Evolutionary conservation across 2,113 vertebrate species (phyloP).

Genomic region (Megatriorchis doriae): DNA sequence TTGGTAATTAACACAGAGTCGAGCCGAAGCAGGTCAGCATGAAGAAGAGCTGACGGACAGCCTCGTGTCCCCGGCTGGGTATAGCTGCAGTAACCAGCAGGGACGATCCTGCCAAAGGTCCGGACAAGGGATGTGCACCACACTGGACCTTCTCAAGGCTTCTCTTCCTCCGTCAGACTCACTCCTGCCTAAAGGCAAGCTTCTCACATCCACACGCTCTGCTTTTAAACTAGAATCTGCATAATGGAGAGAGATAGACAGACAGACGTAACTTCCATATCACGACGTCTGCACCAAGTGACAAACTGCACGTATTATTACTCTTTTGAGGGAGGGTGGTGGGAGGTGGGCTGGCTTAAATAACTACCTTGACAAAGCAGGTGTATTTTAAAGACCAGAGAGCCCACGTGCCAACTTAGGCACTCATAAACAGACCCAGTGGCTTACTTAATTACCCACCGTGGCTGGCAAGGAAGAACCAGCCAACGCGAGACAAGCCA

Average conservation of each 20-base stretch:
- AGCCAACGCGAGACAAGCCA: rapidly evolving
- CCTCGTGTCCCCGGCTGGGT: rapidly evolving
- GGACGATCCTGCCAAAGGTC: background rate
- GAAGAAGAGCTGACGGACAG: background rate
- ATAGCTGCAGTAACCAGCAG: rapidly evolving
- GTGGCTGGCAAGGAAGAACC: background rate
- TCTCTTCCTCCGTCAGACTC: background rate
- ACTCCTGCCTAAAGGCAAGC: background rate
- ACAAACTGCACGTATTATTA: rapidly evolving
- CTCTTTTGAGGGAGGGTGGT: too few relatives aligned
- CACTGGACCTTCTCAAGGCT: background rate
- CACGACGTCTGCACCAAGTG: background rate
- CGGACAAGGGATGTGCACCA: background rate
- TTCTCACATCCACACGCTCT: background rate
- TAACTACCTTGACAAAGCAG: background rate
- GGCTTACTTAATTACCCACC: background rate
- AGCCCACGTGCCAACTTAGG: rapidly evolving
- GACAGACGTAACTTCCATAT: rapidly evolving
- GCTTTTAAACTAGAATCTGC: background rate
- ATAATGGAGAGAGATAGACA: rapidly evolving
- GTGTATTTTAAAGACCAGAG: background rate
- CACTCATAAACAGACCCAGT: background rate
- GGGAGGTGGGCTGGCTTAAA: background rate
- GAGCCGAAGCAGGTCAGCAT: rapidly evolving
- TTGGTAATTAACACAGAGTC: rapidly evolving